Evolutionary conservation across 2,797 vertebrate species (phyloP), one percentile per base, ranked within the genome.

Genomic region (Arctocebus calabarensis): DNA sequence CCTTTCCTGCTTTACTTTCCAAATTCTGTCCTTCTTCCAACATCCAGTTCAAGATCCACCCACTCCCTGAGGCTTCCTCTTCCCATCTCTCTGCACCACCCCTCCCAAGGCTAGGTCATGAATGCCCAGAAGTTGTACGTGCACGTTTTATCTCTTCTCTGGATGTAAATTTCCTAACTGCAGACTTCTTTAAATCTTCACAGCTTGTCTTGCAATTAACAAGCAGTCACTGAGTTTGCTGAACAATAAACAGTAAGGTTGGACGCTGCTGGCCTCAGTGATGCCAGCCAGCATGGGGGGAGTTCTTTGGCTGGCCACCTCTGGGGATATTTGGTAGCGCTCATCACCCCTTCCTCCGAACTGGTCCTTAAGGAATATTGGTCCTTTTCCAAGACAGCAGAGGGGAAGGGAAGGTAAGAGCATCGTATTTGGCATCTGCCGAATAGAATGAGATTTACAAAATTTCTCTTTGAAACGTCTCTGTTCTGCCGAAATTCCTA

Each of bases 401-500:
- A 75, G 37, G 62, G 20, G 17, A 45, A 81, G 57, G 77, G 59
- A 4, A n/a, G 12, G 10, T 34, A 14, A 70, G 37, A 40, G 4
- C 17, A 32, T 93, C 55, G 87, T 77, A 59, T 43, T 3, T 61
- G 32, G 70, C 12, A 81, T 73, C 71, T 59, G 34, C 66, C 66
- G 37, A 75, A 70, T 5, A 84, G 73, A 45, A 34, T 32, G 87
- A 55, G 81, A 84, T 85, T 87, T 43, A 77, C 7, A 88, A 75
- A 86, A 13, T 48, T 88, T 89, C 37, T 77, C 59, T 90, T 88
- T 70, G 43, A 78, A 40, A 79, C 5, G 19, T 94, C 79, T 95
- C 79, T 59, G 59, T 10, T 61, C 9, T 11, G 27, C 45, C 66
- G 70, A 87, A 77, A 85, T 85, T 91, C 77, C 75, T 88, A 29